These are phyloP conservation scores for Eubasilissa regina DNA, from an alignment of 1,140 invertebrate genomes.

Conservation along the genomic window DNA sequence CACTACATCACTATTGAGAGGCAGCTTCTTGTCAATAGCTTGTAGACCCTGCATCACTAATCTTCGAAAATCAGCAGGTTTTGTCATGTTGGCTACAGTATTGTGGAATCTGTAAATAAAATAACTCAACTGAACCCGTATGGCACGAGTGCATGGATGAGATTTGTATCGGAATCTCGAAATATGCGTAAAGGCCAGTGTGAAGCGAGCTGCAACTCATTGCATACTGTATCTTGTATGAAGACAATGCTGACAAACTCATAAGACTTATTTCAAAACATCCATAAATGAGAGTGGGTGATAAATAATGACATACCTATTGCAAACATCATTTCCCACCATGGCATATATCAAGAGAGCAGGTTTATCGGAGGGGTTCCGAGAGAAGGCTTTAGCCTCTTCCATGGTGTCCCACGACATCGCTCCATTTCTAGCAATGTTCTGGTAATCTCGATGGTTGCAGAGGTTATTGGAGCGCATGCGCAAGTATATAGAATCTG, in stretches of 20 bases:
- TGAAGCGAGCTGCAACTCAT: too few species aligned
- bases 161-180: too few species aligned
- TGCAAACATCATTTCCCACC: conserved; percentile 74
- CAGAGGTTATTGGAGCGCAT: conserved; percentile 66
- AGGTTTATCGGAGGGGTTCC: conserved; percentile 67
- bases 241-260: too few species aligned
- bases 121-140: neutral
- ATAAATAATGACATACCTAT: conserved; percentile 64
- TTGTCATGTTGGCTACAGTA: conserved; percentile 70
- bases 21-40: conserved; percentile 65
- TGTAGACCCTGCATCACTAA: conserved; percentile 65
- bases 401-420: conserved; percentile 59
- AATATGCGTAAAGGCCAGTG: too few species aligned
- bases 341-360: conserved; percentile 68
- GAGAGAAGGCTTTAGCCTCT: conserved; percentile 63
- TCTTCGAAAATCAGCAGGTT: conserved; percentile 62
- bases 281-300: neutral
- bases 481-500: conserved; percentile 62
- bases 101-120: conserved; percentile 64
- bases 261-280: too few species aligned
- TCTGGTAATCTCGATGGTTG: conserved; percentile 74
- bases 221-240: too few species aligned
- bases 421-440: conserved; percentile 71
- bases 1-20: conserved; percentile 68
- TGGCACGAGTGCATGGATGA: too few species aligned